Percentiles rank a stretch among this genome's conserved stretches.
phyloP scores from a whole-genome alignment of 2,888 invertebrate genomes.

The Pinctada fucata region DNA sequence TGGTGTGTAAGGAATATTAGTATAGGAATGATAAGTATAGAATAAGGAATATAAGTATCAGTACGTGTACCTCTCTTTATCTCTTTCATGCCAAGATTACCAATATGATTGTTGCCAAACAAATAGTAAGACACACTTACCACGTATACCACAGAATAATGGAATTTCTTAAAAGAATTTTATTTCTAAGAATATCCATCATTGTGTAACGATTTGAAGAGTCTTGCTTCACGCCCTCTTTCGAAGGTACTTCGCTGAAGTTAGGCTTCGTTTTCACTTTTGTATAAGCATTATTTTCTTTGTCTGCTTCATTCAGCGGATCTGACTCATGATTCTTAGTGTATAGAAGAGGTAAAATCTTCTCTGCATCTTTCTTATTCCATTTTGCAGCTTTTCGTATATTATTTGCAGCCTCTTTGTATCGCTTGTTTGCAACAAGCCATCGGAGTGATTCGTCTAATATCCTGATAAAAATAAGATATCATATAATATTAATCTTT shows the following conservation, averaged over 20 bases:
- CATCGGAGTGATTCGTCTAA: conserved; percentile 68
- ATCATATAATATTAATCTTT: not conserved
- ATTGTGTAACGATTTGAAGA: conserved; percentile 41
- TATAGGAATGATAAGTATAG: not conserved
- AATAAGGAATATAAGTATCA: not conserved
- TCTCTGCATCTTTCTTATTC: conserved; percentile 42
- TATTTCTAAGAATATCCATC: conserved; percentile 52
- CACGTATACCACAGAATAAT: conserved; percentile 57
- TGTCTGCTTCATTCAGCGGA: not conserved
- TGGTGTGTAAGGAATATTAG: not conserved
- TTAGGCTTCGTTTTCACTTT: not conserved
- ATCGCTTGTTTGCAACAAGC: conserved; percentile 60
- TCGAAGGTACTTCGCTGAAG: not conserved
- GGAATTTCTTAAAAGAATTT: conserved; percentile 47
- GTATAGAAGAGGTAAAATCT: conserved; percentile 4
- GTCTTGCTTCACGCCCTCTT: too few relatives aligned
- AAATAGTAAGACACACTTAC: conserved; percentile 40
- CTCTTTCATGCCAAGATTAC: too few relatives aligned
- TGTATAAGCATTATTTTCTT: not conserved
- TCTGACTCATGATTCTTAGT: not conserved
- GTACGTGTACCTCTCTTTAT: not conserved
- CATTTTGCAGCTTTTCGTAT: conserved; percentile 51
- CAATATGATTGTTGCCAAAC: not conserved
- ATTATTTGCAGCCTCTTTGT: conserved; percentile 51
- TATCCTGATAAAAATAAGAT: conserved; percentile 49